Base-by-base conservation (phyloP, 2,888 invertebrate genomes). In the Parascotia fuliginaria region DNA sequence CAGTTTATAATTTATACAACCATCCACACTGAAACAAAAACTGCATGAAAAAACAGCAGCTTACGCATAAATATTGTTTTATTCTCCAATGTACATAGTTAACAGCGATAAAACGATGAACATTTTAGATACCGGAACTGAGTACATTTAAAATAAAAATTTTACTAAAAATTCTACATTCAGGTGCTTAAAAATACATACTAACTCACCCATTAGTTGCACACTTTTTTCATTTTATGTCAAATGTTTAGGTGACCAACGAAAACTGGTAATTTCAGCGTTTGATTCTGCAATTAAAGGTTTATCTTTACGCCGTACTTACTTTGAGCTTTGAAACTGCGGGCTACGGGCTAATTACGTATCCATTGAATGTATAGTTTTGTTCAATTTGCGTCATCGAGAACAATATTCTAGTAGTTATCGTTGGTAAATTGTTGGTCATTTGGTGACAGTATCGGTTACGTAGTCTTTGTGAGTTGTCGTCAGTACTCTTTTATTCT, bases 241-340 rank as follows among this genome's bases (percentile, higher is more conserved):
- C 24, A 24, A 24, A 1, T 24, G 24, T 62, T 63, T 54, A 55
- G 41, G 49, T 51, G 14, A 42, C 39, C 12, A 32, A 39, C 53
- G 49, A n/a, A n/a, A n/a, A n/a, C n/a, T 54, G 60, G 51, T 53
- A 47, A 47, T 53, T 49, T 45, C 51, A 55, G 36, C 51, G 54
- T 65, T 64, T 53, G 52, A 60, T 60, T 63, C 48, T 31, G 15
- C 48, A 31, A 48, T 48, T 36, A 51, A 57, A 54, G 47, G 37
- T 59, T 68, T 68, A 71, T 67, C 72, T 71, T 65, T 59, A 69
- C 60, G 64, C 49, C 33, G 67, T 54, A 36, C 44, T 59, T 62
- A 48, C 45, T 62, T 58, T 34, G 39, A 37, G 44, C 47, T 51
- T 54, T 42, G 46, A 45, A 53, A 52, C 40, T 60, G 53, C 48